Evolutionary conservation across 2,888 invertebrate genomes (phyloP), one percentile per base, ranked within the genome.

Genomic region (Eulithis prunata): DNA sequence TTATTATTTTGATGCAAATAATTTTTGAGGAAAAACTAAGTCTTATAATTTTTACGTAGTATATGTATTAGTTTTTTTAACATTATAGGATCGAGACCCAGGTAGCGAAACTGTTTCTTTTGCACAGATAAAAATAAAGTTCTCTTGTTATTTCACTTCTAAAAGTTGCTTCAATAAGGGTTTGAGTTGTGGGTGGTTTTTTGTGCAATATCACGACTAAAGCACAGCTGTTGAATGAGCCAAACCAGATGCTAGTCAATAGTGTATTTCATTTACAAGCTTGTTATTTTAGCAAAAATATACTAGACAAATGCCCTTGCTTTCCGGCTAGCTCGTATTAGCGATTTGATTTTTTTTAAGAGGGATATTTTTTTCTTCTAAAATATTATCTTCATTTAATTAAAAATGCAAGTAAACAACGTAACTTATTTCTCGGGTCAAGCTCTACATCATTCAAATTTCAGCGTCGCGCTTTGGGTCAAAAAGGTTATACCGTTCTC

Each of bases 181-280:
- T 14, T 47, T 14, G 64, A 75, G 73, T 71, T 74, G 78, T 73
- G 70, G 73, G 74, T 69, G 74, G 71, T 75, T 77, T 47, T 66
- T 84, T 70, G 65, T 75, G 74, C 68, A 56, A 75, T 73, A 74
- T 70, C 71, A 76, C 72, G 70, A 75, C 32, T 64, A 69, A 69
- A 70, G 70, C 75, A 73, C 83, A 82, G 81, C 83, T 84, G 86
- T 82, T 78, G 79, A 82, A 79, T 78, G 76, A 77, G 73, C 72
- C 68, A 68, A 75, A 79, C 81, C 88, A 87, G 85, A 87, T 85
- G 86, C 69, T 78, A 64, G 71, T 60, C 65, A 62, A 69, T 69
- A 68, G 74, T 74, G 72, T 21, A 53, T 47, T 49, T 45, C 53
- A 45, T 52, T 73, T 74, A 73, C 21, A 49, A 47, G 21, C 14